These are phyloP conservation scores for Phoxinus dragarum DNA, from an alignment of 2,797 vertebrate species.

Conservation along the genomic window DNA sequence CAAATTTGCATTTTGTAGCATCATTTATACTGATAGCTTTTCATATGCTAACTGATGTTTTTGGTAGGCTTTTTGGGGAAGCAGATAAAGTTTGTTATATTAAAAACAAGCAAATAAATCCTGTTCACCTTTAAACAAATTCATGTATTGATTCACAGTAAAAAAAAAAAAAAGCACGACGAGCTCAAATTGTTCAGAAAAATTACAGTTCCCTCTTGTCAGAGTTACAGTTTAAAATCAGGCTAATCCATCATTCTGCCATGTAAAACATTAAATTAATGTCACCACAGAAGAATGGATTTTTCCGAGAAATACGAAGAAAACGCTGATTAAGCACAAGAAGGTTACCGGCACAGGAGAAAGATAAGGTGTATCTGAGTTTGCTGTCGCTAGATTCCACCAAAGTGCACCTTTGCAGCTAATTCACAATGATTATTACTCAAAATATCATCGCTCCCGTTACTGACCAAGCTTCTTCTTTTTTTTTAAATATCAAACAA, in stretches of 20 bases:
- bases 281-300: constrained; percentile 72
- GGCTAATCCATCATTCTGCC: constrained; percentile 79
- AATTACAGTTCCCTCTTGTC: constrained; percentile 64
- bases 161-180: constrained; percentile 69
- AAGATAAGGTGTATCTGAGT: constrained; percentile 39
- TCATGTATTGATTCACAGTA: constrained; percentile 73
- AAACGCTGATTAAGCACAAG: constrained; percentile 75
- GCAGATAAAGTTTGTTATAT: constrained; percentile 51
- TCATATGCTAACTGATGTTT: background rate
- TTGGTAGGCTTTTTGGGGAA: background rate
- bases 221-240: constrained; percentile 74
- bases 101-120: constrained; percentile 72
- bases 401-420: background rate
- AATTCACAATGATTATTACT: constrained; percentile 6
- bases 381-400: constrained; percentile 3
- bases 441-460: background rate
- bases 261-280: constrained; percentile 78
- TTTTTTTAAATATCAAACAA: constrained; percentile 41
- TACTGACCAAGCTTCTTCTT: background rate
- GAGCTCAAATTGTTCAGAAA: constrained; percentile 75
- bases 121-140: constrained; percentile 76
- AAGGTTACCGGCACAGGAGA: constrained; percentile 66
- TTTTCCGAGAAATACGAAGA: constrained; percentile 59
- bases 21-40: constrained; percentile 15
- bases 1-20: background rate